These are phyloP conservation scores for Drosophila gunungcola DNA, from an alignment of 1,140 invertebrate species.

Conservation along the genomic window DNA sequence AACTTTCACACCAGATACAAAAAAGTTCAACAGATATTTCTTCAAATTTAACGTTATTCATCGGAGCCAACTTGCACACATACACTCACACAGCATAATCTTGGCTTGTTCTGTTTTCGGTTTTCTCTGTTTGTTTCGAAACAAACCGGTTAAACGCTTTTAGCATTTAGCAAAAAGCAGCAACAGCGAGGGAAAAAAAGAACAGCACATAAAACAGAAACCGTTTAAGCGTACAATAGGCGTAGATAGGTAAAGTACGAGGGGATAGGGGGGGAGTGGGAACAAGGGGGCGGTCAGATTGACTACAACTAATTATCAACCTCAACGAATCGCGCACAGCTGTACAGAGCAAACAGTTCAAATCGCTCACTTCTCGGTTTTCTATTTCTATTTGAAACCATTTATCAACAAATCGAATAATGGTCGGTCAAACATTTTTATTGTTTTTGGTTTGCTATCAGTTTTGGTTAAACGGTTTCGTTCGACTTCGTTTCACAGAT, in stretches of 20 bases:
- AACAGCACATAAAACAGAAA: slow-evolving; percentile 55
- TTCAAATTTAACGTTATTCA: slow-evolving; percentile 51
- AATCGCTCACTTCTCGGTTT: slow-evolving; percentile 18
- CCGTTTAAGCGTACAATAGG: slow-evolving; percentile 72
- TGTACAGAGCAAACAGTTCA: slow-evolving; percentile 48
- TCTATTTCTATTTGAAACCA: slow-evolving; percentile 35
- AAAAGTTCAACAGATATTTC: slow-evolving; percentile 31
- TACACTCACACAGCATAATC: slow-evolving; percentile 24
- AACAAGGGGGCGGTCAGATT: slow-evolving; percentile 10
- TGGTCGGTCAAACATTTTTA: slow-evolving; percentile 49
- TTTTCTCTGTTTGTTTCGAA: slow-evolving; percentile 76
- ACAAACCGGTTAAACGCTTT: slow-evolving; percentile 73
- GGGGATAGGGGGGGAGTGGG: not conserved
- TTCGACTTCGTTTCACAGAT: slow-evolving; percentile 39
- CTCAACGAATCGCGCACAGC: slow-evolving; percentile 66
- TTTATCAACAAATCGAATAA: slow-evolving; percentile 46
- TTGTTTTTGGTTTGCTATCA: slow-evolving; percentile 40
- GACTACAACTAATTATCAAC: slow-evolving; percentile 69
- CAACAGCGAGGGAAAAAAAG: slow-evolving; percentile 12
- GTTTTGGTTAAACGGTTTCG: slow-evolving; percentile 23
- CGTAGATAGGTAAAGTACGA: slow-evolving; percentile 43
- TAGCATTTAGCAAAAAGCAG: slow-evolving; percentile 53
- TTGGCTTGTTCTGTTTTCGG: slow-evolving; percentile 57
- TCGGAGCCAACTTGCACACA: slow-evolving; percentile 39
- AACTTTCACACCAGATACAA: slow-evolving; percentile 11